Percentiles rank a stretch among this genome's conserved stretches.
Evolutionary conservation across 2,797 vertebrate species (phyloP).

Genomic region (Typhlichthys eigenmanni): DNA sequence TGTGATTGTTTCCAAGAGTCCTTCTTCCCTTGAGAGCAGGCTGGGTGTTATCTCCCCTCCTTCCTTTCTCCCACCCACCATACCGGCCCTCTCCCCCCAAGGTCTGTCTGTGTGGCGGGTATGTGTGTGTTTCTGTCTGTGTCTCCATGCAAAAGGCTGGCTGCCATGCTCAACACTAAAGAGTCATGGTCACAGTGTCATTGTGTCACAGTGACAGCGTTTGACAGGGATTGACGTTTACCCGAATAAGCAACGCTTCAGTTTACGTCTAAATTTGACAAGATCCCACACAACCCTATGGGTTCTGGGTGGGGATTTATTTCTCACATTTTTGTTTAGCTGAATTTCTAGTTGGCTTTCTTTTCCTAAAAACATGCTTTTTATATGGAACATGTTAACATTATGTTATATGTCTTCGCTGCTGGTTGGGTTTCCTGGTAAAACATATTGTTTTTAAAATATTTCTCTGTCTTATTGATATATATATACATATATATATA

Average conservation of each 20-base stretch:
- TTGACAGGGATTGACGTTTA: not conserved
- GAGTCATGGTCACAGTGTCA: constrained; percentile 30
- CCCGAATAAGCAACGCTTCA: constrained; percentile 4
- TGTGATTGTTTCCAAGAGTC: constrained; percentile 70
- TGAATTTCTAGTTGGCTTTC: no score
- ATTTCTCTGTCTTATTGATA: no score
- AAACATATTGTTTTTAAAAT: no score
- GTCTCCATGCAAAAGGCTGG: constrained; percentile 10
- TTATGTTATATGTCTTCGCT: no score
- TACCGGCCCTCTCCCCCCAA: constrained; percentile 12
- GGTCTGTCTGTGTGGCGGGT: not conserved
- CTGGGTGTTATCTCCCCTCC: constrained; percentile 55
- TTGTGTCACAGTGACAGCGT: constrained; percentile 27
- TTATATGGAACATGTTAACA: no score
- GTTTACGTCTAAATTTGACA: no score
- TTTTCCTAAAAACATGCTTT: no score
- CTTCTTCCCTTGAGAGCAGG: constrained; percentile 42
- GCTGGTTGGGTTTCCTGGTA: no score
- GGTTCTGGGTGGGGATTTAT: no score
- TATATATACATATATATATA: no score
- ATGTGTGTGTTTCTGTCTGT: constrained; percentile 2
- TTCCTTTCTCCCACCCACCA: constrained; percentile 16
- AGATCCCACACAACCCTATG: no score
- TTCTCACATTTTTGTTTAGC: no score
- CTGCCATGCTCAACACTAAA: constrained; percentile 27